Percentiles rank a stretch among this genome's conserved stretches.
phyloP scores from a whole-genome alignment of 2,797 vertebrate species.

The Cuniculus paca region DNA sequence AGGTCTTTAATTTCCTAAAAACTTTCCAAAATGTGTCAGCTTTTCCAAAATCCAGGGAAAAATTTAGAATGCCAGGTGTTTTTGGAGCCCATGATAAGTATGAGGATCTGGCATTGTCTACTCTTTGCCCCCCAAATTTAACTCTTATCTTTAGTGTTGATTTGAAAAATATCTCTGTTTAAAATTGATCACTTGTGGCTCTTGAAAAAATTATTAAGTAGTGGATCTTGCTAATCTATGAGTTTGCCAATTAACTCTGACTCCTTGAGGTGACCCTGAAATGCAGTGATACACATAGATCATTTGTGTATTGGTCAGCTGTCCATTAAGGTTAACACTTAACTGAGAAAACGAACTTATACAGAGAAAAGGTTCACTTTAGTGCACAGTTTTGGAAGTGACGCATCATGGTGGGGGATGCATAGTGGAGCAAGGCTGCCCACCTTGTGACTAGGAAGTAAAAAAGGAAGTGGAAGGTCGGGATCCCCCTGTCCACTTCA shows the following conservation, averaged over 20 bases:
- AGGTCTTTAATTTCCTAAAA: no score
- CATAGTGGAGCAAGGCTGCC: not conserved
- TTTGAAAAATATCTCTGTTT: not conserved
- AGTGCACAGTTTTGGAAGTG: not conserved
- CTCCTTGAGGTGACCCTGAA: not conserved
- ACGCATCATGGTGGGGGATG: not conserved
- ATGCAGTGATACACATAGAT: not conserved
- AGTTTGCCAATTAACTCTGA: not conserved
- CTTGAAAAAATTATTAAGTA: not conserved
- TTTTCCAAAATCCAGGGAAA: conserved; percentile 40
- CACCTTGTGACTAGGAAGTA: not conserved
- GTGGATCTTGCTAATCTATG: not conserved
- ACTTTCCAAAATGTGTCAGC: not conserved
- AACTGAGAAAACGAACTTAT: not conserved
- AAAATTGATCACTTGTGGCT: not conserved
- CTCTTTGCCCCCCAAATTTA: not conserved
- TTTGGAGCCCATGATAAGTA: not conserved
- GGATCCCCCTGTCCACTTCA: not conserved
- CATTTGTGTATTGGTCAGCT: not conserved
- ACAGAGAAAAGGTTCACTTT: not conserved
- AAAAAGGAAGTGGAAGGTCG: not conserved
- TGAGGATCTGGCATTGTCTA: not conserved
- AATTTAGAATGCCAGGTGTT: not conserved
- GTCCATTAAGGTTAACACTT: not conserved
- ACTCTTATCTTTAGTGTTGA: conserved; percentile 35